Evolutionary conservation across 2,113 vertebrate species (phyloP), one percentile per base, ranked within the genome.

Genomic region (Eonycteris spelaea): DNA sequence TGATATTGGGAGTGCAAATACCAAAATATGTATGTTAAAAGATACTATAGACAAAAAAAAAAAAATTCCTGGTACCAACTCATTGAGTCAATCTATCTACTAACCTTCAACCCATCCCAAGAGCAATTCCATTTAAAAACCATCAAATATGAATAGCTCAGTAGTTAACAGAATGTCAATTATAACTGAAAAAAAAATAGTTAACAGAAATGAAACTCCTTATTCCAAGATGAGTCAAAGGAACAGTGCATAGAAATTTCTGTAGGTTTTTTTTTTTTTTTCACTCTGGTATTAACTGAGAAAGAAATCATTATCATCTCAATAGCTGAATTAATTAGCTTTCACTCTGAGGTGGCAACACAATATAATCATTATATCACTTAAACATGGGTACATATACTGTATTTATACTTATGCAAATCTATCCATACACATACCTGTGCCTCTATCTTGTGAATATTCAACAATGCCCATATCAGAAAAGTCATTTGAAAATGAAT

Each of bases 271-370:
- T n/a, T 67, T 43, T 43, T 43, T 43, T 70, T 51, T 86, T 43
- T 4, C 19, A 70, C 59, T 96, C 71, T 80, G 74, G 38, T 89
- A 78, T 94, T 93, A 96, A 95, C 90, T 71, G 86, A 95, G 74
- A 97, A 89, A 94, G 94, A 97, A 97, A 89, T 67, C 75, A 95
- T 98, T 97, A 97, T 51, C 96, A 98, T 97, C 53, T 97, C 94
- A 97, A 97, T 97, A 97, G 95, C 75, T 68, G 96, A 97, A 95
- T 90, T 97, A 97, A 97, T 95, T 95, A 97, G 89, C 96, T 97
- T 96, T 97, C 95, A 90, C 35, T 94, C 92, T 90, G 84, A 91
- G 94, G 38, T 77, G 68, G 94, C 79, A 92, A 95, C 79, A 97
- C 84, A 96, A 96, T 97, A 87, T 80, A 97, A 95, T 97, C 97